Conservation (phyloP, 2,113 vertebrate genomes). For the Nothoprocta pentlandii region DNA sequence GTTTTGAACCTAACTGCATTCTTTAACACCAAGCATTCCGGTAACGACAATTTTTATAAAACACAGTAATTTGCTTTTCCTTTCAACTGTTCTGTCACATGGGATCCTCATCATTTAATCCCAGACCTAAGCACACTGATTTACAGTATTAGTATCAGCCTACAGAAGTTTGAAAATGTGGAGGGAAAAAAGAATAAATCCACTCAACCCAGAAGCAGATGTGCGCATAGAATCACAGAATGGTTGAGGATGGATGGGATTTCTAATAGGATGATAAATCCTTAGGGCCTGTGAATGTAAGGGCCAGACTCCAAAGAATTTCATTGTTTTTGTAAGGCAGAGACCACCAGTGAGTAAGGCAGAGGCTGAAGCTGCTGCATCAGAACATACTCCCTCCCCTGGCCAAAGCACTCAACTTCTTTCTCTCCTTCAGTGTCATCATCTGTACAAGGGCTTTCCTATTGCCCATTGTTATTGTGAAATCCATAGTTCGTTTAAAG, state of each 20-base stretch:
- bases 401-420: conserved; percentile 26
- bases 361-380: background rate
- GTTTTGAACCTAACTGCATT: background rate
- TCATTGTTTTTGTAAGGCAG: background rate
- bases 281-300: background rate
- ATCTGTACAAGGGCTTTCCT: background rate
- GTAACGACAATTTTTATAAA: background rate
- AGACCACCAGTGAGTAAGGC: background rate
- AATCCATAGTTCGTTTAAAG: background rate
- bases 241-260: no score
- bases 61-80: background rate
- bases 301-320: background rate
- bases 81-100: background rate
- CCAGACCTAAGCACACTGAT: background rate
- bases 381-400: conserved; percentile 53
- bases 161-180: background rate
- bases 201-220: background rate
- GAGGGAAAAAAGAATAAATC: background rate
- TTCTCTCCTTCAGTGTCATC: background rate
- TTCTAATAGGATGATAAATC: background rate
- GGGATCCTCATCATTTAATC: background rate
- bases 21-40: background rate
- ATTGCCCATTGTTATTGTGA: background rate
- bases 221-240: no score
- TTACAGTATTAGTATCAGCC: background rate